Conservation (phyloP, 2,797 vertebrate genomes). For the Hoplostethus mediterraneus region DNA sequence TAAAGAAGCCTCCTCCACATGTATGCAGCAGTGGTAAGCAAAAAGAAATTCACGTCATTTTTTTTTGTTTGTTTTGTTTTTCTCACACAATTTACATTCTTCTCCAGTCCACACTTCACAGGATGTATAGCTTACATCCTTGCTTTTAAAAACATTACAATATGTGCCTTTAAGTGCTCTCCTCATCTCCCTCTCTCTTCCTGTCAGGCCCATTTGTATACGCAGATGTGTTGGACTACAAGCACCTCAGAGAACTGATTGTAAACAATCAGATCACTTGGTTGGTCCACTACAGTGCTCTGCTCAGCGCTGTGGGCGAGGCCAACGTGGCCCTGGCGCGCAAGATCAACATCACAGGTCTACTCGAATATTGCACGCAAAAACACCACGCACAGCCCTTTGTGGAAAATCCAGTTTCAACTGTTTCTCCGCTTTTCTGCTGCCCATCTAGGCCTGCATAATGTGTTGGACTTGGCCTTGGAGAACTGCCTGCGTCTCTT, state of each 20-base stretch:
- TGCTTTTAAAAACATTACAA: not conserved
- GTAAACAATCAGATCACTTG: constrained; percentile 85
- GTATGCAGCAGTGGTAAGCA: constrained; percentile 80
- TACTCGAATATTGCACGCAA: not conserved
- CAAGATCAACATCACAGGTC: constrained; percentile 88
- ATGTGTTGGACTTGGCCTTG: constrained; percentile 85
- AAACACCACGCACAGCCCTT: constrained; percentile 15
- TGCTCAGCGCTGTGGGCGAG: constrained; percentile 86
- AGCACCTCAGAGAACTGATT: constrained; percentile 83
- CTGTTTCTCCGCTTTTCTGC: constrained; percentile 20
- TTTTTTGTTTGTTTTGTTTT: not conserved
- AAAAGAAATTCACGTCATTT: constrained; percentile 4
- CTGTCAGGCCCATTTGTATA: constrained; percentile 85
- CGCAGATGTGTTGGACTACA: constrained; percentile 86
- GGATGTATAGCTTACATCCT: not conserved
- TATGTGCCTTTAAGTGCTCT: not conserved
- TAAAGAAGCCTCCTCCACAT: constrained; percentile 83
- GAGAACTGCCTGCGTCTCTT: constrained; percentile 87
- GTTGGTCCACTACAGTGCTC: constrained; percentile 86
- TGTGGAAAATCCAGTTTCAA: constrained; percentile 6
- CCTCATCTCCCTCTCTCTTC: not conserved
- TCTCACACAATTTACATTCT: constrained; percentile 1
- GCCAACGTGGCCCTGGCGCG: constrained; percentile 84
- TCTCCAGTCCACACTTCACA: not conserved
- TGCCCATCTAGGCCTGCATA: constrained; percentile 81